These are phyloP conservation scores for Temnothorax curvispinosus DNA, from an alignment of 1,140 invertebrate genomes.

Conservation along the genomic window DNA sequence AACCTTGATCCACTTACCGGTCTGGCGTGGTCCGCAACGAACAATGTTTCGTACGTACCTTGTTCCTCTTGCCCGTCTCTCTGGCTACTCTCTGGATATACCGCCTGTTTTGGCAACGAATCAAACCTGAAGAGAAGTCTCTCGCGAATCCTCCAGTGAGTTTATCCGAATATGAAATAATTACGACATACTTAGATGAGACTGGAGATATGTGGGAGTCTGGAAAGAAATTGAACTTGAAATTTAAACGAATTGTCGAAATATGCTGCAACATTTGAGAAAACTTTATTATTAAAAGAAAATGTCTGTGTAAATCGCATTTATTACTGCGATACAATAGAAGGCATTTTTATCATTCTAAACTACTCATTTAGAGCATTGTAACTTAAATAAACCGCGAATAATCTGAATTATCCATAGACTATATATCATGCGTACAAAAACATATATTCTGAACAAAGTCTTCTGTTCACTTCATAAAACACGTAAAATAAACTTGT, in stretches of 20 bases:
- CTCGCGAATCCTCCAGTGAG: not conserved
- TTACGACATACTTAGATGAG: not conserved
- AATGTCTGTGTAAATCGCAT: not conserved
- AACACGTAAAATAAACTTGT: not conserved
- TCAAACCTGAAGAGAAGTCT: slow-evolving; percentile 11
- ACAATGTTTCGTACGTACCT: not conserved
- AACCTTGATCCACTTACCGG: slow-evolving; percentile 81
- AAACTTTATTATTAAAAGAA: slow-evolving; percentile 19
- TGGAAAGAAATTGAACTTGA: not conserved
- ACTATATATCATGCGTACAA: not conserved
- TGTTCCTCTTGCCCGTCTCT: not conserved
- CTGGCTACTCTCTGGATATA: not conserved
- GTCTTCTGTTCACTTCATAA: not conserved
- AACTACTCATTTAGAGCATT: not conserved
- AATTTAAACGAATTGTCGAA: not conserved
- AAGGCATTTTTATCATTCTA: slow-evolving; percentile 36
- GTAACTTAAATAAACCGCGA: not conserved
- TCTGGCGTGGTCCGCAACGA: slow-evolving; percentile 50
- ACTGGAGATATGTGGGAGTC: not conserved
- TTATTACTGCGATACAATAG: not conserved
- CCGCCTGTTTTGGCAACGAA: not conserved
- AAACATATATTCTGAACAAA: not conserved
- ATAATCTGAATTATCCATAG: not conserved
- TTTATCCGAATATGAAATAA: not conserved
- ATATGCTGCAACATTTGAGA: not conserved